Base-by-base conservation (phyloP, 2,888 invertebrate species). In the Hirtodrosophila histrioides region DNA sequence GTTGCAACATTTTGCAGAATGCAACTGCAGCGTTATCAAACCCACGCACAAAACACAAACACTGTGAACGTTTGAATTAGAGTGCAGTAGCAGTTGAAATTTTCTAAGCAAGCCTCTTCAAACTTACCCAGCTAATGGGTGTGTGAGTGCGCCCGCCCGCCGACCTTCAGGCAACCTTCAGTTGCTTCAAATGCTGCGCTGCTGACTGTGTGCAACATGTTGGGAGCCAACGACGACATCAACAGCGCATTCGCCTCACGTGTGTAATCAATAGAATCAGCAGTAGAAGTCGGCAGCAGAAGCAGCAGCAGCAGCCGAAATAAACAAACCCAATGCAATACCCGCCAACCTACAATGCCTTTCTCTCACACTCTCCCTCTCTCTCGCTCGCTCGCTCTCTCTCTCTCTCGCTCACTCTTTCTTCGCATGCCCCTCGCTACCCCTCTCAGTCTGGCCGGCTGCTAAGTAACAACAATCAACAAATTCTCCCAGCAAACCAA, bases 121-220 rank as follows among this genome's bases (percentile, higher is more conserved):
- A 27, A 2, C 45, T 48, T 60, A 48, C 40, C 48, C 29, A 24
- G 37, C 36, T 33, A 12, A 40, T 37, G 36, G 31, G 45, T 33
- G 44, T 44, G 68, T 56, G 63, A 49, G 64, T 53, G 41, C 68
- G 75, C 75, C 78, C n/a, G n/a, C n/a, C 75, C 80, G 77, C 83
- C 89, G 91, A 91, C 91, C 91, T 91, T 91, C 91, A 91, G 60
- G 81, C 90, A 90, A 91, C 90, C 91, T 91, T 90, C 90, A 90
- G 50, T 69, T 58, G 56, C 60, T 57, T 46, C 31, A 8, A 31
- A 57, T 57, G 69, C 60, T 54, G 43, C 24, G 69, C 63, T 50
- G 55, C 45, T 50, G 58, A 31, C 33, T 23, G 57, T 75, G 61
- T 75, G 75, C 75, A 75, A 75, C 75, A 75, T 51, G 71, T 75